phyloP scores from a whole-genome alignment of 2,797 vertebrate genomes.

The Rhyacichthys aspro region DNA sequence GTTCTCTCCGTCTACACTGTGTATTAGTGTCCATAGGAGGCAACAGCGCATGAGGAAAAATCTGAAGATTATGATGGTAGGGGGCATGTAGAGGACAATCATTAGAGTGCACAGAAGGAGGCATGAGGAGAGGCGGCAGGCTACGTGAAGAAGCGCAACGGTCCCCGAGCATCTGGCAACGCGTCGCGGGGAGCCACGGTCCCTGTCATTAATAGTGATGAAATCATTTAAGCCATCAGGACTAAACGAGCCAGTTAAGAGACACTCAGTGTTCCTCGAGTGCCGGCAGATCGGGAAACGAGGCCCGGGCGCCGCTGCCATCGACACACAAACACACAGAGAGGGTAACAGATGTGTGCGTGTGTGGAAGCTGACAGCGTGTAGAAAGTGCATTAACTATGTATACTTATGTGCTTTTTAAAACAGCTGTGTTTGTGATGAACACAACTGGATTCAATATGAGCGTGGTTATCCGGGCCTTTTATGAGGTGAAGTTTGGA shows the following conservation, averaged over 20 bases:
- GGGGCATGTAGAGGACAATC: conserved; percentile 94
- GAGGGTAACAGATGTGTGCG: conserved; percentile 59
- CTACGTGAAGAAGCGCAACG: conserved; percentile 66
- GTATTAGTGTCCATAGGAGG: conserved; percentile 61
- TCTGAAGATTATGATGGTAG: conserved; percentile 68
- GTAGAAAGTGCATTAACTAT: conserved; percentile 36
- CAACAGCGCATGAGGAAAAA: conserved; percentile 36
- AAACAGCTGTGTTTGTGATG: conserved; percentile 23
- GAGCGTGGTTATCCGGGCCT: conserved; percentile 3
- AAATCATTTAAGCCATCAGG: conserved; percentile 99
- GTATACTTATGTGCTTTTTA: conserved; percentile 6
- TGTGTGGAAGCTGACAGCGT: conserved; percentile 30
- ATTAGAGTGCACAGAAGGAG: conserved; percentile 90
- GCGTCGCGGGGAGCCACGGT: conserved; percentile 88
- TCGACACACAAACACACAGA: conserved; percentile 15
- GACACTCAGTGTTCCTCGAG: conserved; percentile 87
- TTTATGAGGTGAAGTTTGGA: conserved; percentile 11
- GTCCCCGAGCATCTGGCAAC: conserved; percentile 97
- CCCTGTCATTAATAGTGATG: conserved; percentile 99
- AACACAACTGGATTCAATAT: conserved; percentile 16
- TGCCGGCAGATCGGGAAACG: conserved; percentile 77
- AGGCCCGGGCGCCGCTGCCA: conserved; percentile 45
- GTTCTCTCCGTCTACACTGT: conserved; percentile 25
- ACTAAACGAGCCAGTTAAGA: conserved; percentile 98
- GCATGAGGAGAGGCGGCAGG: conserved; percentile 73